Evolutionary conservation across 2,113 vertebrate species (phyloP).

Genomic region (Scytalopus superciliaris): DNA sequence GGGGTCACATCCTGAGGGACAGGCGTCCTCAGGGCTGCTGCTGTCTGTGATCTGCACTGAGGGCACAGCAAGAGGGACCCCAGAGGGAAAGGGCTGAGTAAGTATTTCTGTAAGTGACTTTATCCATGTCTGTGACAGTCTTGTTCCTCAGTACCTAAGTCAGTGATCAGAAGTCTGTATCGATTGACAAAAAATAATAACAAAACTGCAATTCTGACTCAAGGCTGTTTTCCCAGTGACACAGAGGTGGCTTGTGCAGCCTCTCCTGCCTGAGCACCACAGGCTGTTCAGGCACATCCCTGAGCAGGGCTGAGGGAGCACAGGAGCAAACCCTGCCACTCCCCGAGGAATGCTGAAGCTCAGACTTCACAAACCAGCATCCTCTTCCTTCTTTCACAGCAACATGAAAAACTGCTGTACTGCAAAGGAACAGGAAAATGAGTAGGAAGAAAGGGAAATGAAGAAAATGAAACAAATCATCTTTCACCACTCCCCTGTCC

Average conservation of each 20-base stretch:
- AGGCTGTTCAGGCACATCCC: background rate
- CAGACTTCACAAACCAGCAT: background rate
- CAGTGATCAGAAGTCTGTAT: background rate
- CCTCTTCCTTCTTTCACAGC: background rate
- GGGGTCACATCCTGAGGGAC: background rate
- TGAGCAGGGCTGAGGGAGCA: background rate
- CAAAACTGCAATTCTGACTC: background rate
- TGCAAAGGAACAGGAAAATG: background rate
- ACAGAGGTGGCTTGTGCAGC: background rate
- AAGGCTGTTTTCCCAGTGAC: background rate
- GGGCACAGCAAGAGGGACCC: background rate
- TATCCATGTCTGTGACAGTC: background rate
- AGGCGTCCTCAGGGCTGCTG: background rate
- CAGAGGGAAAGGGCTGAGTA: background rate
- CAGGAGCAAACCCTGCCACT: background rate
- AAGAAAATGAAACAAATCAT: background rate
- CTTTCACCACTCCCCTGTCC: background rate
- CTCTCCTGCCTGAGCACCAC: background rate
- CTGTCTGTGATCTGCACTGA: background rate
- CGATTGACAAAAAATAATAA: background rate
- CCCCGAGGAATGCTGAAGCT: background rate
- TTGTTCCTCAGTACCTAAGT: background rate
- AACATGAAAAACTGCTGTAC: background rate
- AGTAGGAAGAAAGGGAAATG: slow-evolving; percentile 14
- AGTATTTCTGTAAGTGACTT: background rate